Conservation (phyloP, 2,113 vertebrate species). For the Notarius quadriscutis region DNA sequence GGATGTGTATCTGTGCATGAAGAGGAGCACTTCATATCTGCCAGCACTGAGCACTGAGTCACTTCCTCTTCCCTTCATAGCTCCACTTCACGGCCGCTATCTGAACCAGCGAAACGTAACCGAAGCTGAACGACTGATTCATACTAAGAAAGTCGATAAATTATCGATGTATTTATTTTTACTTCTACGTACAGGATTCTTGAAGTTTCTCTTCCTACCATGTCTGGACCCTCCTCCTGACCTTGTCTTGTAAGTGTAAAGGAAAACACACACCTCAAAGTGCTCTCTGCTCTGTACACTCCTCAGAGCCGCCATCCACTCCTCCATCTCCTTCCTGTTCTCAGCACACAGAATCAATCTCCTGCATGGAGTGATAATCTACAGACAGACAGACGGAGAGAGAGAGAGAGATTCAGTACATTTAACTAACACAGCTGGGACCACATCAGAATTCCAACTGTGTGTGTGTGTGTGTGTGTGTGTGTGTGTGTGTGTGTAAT, state of each 20-base stretch:
- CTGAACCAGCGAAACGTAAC: not conserved
- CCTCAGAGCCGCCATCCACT: slow-evolving; percentile 93
- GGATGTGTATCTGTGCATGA: too few species aligned
- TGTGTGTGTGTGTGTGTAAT: slow-evolving; percentile 37
- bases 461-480: slow-evolving; percentile 43
- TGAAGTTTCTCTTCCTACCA: not conserved
- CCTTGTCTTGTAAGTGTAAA: not conserved
- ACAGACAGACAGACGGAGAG: not conserved
- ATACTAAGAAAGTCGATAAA: too few species aligned
- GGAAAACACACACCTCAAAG: slow-evolving; percentile 80
- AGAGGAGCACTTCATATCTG: too few species aligned
- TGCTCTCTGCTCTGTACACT: slow-evolving; percentile 90
- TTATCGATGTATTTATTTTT: too few species aligned
- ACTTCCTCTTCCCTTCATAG: too few species aligned
- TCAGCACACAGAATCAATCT: slow-evolving; percentile 93
- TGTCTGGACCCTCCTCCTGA: not conserved
- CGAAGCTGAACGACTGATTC: too few species aligned
- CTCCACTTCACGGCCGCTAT: not conserved
- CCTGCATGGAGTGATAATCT: slow-evolving; percentile 96
- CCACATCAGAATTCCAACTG: slow-evolving; percentile 7
- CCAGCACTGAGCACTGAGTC: too few species aligned
- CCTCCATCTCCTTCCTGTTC: slow-evolving; percentile 98
- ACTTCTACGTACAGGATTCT: not conserved
- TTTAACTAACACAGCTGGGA: slow-evolving; percentile 5
- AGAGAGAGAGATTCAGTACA: not conserved